Conservation (phyloP, 2,888 invertebrate genomes). For the Galerucella nymphaeae region DNA sequence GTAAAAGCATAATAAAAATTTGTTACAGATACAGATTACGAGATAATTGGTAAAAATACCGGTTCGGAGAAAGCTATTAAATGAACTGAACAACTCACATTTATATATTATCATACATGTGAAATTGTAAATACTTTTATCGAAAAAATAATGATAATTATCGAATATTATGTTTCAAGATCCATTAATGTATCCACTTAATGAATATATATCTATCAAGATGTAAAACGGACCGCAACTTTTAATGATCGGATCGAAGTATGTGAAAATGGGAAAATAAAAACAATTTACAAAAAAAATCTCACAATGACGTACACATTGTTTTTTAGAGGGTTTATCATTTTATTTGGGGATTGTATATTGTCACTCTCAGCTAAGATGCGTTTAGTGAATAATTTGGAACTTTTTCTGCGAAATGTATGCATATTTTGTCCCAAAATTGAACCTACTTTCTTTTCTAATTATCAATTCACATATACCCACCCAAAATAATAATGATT, state of each 20-base stretch:
- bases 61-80: slow-evolving; percentile 36
- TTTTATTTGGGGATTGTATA: no score
- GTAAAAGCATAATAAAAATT: slow-evolving; percentile 35
- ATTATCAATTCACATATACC: background rate
- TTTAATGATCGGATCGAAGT: background rate
- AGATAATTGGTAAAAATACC: slow-evolving; percentile 36
- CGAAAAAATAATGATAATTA: slow-evolving; percentile 14
- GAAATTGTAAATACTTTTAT: slow-evolving; percentile 5
- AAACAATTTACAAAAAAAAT: background rate
- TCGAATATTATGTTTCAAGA: background rate
- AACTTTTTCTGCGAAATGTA: background rate
- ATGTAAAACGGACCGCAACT: background rate
- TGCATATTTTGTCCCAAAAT: background rate
- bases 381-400: background rate
- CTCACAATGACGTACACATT: no score
- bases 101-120: slow-evolving; percentile 7
- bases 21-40: slow-evolving; percentile 37
- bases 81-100: slow-evolving; percentile 18
- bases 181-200: background rate
- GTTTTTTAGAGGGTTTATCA: no score
- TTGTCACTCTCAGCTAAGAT: background rate
- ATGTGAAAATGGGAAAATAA: background rate
- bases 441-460: background rate
- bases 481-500: background rate
- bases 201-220: background rate